Conservation (phyloP, 2,113 vertebrate species). For the Ellobius talpinus region DNA sequence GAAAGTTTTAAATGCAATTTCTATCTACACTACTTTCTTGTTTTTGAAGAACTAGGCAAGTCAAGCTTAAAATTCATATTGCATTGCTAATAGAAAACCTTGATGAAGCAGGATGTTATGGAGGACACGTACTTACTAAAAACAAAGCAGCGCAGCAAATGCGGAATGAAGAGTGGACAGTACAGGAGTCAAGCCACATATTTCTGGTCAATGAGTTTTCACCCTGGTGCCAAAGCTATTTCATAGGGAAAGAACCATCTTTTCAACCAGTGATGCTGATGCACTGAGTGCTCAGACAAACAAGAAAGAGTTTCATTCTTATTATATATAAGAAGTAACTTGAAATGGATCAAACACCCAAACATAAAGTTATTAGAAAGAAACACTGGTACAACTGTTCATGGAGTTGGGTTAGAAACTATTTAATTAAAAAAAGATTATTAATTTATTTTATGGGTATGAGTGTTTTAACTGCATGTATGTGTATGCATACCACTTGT, state of each 20-base stretch:
- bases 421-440: not conserved
- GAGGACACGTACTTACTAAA: not conserved
- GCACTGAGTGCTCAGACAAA: not conserved
- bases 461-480: not conserved
- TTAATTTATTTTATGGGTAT: not conserved
- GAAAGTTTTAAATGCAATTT: not conserved
- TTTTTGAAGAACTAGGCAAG: not conserved
- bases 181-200: not conserved
- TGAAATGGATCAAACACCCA: not conserved
- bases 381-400: not conserved
- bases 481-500: not conserved
- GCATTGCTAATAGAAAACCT: not conserved
- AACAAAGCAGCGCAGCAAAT: not conserved
- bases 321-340: not conserved
- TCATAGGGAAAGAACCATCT: not conserved
- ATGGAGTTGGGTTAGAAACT: not conserved
- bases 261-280: not conserved
- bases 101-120: too few species aligned
- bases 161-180: not conserved
- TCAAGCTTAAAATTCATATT: not conserved
- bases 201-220: not conserved
- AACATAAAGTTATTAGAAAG: not conserved
- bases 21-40: not conserved
- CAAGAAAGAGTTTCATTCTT: not conserved
- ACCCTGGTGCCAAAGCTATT: not conserved